Conservation (phyloP, 1,140 invertebrate genomes). For the Ceratitis capitata region DNA sequence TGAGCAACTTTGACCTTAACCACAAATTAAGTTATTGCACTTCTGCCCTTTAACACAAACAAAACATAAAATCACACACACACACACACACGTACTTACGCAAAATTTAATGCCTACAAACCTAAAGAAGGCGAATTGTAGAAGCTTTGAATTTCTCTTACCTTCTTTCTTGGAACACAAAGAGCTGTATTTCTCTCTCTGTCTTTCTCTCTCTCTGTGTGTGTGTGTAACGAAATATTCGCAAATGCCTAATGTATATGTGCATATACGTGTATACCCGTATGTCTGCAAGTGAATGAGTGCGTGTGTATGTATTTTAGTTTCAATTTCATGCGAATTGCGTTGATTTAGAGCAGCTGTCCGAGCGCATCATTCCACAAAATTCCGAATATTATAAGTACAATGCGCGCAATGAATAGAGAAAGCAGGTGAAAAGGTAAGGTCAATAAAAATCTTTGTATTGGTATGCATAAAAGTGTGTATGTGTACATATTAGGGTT, state of each 20-base stretch:
- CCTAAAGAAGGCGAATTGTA: too few species aligned
- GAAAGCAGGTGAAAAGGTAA: not conserved
- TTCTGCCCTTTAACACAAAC: not conserved
- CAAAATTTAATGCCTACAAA: not conserved
- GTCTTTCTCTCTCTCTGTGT: not conserved
- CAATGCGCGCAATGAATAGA: not conserved
- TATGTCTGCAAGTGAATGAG: too few species aligned
- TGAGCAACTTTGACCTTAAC: not conserved
- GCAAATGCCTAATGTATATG: not conserved
- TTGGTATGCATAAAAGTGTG: not conserved
- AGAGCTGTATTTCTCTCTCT: too few species aligned
- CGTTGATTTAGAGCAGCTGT: slow-evolving; percentile 32
- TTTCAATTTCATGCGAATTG: slow-evolving; percentile 35
- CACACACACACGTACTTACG: not conserved
- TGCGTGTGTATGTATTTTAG: not conserved
- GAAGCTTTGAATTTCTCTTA: not conserved
- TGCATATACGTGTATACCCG: too few species aligned
- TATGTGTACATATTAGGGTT: not conserved
- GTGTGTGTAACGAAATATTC: not conserved
- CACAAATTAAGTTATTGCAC: slow-evolving; percentile 11
- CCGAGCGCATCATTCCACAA: slow-evolving; percentile 16
- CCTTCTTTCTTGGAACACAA: not conserved
- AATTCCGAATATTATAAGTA: not conserved
- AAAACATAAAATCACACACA: not conserved
- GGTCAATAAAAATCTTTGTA: not conserved